Conservation (phyloP, 2,797 vertebrate genomes). For the Jordanella pulchra region DNA sequence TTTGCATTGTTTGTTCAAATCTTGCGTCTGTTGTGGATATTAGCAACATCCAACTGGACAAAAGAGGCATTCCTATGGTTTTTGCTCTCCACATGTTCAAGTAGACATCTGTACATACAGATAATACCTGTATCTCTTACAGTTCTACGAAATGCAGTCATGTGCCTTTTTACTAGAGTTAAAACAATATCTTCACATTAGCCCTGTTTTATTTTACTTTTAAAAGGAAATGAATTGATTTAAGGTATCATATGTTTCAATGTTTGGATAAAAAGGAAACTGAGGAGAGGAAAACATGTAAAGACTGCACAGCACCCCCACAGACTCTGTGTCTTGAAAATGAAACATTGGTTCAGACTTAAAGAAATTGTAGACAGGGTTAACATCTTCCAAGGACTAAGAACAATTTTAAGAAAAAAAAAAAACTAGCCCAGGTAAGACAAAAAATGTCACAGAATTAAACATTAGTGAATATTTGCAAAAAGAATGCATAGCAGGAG, state of each 20-base stretch:
- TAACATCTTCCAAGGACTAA: not conserved
- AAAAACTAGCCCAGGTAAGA: slow-evolving; percentile 3
- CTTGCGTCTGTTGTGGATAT: not conserved
- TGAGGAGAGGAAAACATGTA: not conserved
- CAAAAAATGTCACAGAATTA: slow-evolving; percentile 4
- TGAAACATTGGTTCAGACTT: not conserved
- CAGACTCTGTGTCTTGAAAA: too few relatives aligned
- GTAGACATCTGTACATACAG: not conserved
- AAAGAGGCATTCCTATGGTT: not conserved
- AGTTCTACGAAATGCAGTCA: not conserved
- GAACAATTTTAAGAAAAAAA: not conserved
- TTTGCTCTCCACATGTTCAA: not conserved
- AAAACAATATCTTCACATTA: not conserved
- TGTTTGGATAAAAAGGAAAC: not conserved
- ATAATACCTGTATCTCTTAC: not conserved
- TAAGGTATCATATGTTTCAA: not conserved
- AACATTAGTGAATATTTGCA: not conserved
- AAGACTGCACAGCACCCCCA: not conserved
- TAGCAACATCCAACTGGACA: not conserved
- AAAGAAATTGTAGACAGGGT: not conserved
- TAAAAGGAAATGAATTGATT: not conserved
- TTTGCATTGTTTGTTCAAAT: slow-evolving; percentile 14
- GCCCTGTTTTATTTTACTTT: not conserved
- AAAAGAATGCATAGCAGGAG: slow-evolving; percentile 31
- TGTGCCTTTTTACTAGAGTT: not conserved